phyloP scores from a whole-genome alignment of 2,113 vertebrate species.

The Plestiodon gilberti region DNA sequence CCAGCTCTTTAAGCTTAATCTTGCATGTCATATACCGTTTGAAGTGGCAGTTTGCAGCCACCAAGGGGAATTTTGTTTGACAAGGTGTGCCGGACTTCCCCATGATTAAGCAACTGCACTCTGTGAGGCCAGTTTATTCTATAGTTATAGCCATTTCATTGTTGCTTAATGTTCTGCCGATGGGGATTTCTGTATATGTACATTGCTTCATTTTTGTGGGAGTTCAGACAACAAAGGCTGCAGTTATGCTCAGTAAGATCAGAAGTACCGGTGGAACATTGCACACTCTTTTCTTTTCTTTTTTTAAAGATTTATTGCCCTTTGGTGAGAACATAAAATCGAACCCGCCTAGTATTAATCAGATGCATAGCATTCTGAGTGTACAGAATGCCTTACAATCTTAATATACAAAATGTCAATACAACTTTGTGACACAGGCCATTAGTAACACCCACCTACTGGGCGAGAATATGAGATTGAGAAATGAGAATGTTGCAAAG shows the following conservation, averaged over 20 bases:
- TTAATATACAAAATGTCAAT: not conserved
- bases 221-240: not conserved
- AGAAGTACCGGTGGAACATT: no score
- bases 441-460: not conserved
- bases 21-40: not conserved
- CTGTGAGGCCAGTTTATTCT: not conserved
- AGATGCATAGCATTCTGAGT: not conserved
- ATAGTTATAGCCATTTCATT: not conserved
- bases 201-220: not conserved
- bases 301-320: not conserved
- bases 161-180: not conserved
- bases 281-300: not conserved
- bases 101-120: not conserved
- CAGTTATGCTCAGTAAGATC: not conserved
- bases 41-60: not conserved
- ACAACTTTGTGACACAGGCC: not conserved
- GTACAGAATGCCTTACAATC: not conserved
- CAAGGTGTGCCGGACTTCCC: not conserved
- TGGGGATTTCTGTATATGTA: not conserved
- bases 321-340: not conserved
- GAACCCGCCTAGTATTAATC: not conserved
- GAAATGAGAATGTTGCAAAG: not conserved
- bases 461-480: not conserved
- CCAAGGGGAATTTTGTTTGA: not conserved
- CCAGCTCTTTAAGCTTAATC: not conserved